Evolutionary conservation across 1,140 invertebrate genomes (phyloP).

Genomic region (Pristionchus pacificus): DNA sequence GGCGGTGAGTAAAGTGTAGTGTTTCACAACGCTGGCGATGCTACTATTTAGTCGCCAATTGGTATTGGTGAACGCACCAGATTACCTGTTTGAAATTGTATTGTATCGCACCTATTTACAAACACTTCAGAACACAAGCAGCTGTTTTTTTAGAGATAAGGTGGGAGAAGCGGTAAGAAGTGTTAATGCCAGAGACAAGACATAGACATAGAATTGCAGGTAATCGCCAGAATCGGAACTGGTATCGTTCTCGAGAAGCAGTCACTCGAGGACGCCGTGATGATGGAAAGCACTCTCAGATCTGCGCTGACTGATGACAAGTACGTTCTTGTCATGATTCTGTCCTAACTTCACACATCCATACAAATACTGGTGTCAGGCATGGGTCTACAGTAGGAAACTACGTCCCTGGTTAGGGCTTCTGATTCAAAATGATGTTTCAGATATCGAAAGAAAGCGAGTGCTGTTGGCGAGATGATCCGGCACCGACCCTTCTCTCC

Average conservation of each 20-base stretch:
- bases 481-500: slow-evolving; percentile 4
- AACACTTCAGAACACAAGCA: neutral
- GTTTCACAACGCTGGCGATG: neutral
- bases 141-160: too few species aligned
- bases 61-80: too few species aligned
- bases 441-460: slow-evolving; percentile 5
- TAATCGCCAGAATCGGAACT: slow-evolving; percentile 3
- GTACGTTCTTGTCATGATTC: neutral
- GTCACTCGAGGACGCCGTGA: neutral
- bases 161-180: too few species aligned
- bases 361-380: too few species aligned
- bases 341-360: neutral
- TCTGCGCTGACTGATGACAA: neutral
- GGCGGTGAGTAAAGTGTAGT: neutral
- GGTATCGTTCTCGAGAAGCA: slow-evolving; percentile 6
- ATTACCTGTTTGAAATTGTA: too few species aligned
- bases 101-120: too few species aligned
- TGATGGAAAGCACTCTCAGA: neutral
- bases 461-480: neutral
- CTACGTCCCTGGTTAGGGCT: too few species aligned
- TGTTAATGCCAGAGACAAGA: too few species aligned
- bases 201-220: too few species aligned
- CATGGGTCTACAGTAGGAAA: too few species aligned
- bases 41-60: neutral
- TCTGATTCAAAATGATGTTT: too few species aligned